Conservation (phyloP, 1,140 invertebrate genomes). For the Lerema accius region DNA sequence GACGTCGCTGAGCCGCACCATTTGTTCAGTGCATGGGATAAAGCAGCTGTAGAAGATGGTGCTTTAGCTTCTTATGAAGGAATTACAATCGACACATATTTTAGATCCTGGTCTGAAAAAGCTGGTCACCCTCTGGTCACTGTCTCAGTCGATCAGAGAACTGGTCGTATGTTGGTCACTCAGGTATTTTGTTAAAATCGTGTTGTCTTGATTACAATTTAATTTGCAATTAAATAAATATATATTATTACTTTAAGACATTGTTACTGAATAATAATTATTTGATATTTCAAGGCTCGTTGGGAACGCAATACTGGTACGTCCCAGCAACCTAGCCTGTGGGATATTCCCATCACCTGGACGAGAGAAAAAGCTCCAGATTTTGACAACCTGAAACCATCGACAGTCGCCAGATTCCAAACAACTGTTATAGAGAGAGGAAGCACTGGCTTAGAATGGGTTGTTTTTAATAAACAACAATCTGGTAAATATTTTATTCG, state of each 20-base stretch:
- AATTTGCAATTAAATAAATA: no score
- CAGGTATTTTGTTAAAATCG: no score
- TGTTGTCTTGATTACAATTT: no score
- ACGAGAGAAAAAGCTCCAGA: slow-evolving; percentile 60
- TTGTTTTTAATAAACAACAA: slow-evolving; percentile 82
- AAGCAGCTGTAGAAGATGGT: slow-evolving; percentile 73
- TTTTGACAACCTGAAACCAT: slow-evolving; percentile 71
- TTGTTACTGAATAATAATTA: no score
- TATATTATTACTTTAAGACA: no score
- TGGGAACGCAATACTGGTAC: slow-evolving; percentile 63
- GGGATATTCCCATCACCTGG: slow-evolving; percentile 81
- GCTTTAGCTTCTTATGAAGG: slow-evolving; percentile 51
- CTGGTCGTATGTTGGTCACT: slow-evolving; percentile 68
- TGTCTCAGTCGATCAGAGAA: slow-evolving; percentile 77
- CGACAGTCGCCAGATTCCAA: slow-evolving; percentile 57
- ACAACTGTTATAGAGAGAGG: slow-evolving; percentile 58
- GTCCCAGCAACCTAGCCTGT: slow-evolving; percentile 52
- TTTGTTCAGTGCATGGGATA: slow-evolving; percentile 86
- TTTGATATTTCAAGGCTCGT: slow-evolving; percentile 51
- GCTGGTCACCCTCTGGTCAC: slow-evolving; percentile 87
- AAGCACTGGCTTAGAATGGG: slow-evolving; percentile 74
- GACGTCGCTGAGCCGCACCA: slow-evolving; percentile 86
- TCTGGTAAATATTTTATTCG: slow-evolving; percentile 61
- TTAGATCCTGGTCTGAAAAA: slow-evolving; percentile 88
- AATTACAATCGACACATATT: slow-evolving; percentile 79